Conservation (phyloP, 92 coral and sea anemone genomes). For the Bergia puertoricense region DNA sequence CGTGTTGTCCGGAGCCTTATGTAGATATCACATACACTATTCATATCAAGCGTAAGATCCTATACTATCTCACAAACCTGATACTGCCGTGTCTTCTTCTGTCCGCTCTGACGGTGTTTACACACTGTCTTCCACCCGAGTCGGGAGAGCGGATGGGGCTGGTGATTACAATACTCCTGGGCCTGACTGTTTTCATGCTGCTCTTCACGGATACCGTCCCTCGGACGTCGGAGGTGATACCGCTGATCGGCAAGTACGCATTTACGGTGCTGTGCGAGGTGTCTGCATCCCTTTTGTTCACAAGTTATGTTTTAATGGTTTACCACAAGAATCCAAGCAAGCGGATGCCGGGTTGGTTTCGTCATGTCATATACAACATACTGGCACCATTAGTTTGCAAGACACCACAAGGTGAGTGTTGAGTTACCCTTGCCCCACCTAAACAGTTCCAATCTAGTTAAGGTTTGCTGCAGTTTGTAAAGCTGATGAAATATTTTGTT, state of each 20-base stretch:
- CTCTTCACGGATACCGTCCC: constrained; percentile 96
- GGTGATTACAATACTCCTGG: constrained; percentile 86
- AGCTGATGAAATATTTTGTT: too few species aligned
- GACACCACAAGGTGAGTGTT: constrained; percentile 70
- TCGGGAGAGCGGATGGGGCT: constrained; percentile 97
- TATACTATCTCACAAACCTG: constrained; percentile 87
- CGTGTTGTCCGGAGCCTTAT: constrained; percentile 89
- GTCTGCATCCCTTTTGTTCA: constrained; percentile 72
- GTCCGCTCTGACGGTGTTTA: constrained; percentile 78
- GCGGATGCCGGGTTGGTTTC: constrained; percentile 87
- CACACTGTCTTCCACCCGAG: constrained; percentile 97
- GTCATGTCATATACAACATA: constrained; percentile 73
- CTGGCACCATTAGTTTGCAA: constrained; percentile 87
- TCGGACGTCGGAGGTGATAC: constrained; percentile 92
- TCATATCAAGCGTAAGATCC: constrained; percentile 75
- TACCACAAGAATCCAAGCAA: constrained; percentile 88
- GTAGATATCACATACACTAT: constrained; percentile 91
- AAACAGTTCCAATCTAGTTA: background rate
- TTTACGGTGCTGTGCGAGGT: constrained; percentile 88
- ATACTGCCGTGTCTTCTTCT: constrained; percentile 90
- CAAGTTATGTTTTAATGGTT: constrained; percentile 75
- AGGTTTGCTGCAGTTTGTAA: too few species aligned
- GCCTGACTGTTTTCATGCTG: constrained; percentile 97
- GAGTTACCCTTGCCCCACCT: background rate
- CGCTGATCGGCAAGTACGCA: constrained; percentile 93